Base-by-base conservation (phyloP, 2,113 vertebrate genomes). In the Gobiocypris rarus region DNA sequence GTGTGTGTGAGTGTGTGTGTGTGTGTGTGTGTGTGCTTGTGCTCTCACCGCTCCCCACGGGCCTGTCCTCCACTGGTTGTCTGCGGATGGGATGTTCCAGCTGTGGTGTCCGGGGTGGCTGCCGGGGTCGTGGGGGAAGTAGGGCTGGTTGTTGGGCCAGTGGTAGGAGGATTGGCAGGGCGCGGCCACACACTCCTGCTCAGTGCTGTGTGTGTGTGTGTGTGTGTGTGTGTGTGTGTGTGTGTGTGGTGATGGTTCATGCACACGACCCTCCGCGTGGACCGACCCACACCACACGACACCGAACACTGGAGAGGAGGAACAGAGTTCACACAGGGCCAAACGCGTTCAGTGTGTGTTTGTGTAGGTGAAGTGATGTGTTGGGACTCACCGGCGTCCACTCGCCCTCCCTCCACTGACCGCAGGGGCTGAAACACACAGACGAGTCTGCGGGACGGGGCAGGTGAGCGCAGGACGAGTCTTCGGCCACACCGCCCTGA, bases 51-150 rank as follows among this genome's bases (percentile, higher is more conserved):
- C 95, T 92, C 98, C 97, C 98, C 98, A 99, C 0, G 97, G 98
- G 88, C 98, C 98, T 1, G 96, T 98, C 92, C 98, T 95, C 98
- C 98, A 99, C 0, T 98, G 97, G 93, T 95, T 95, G 88, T 93
- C 91, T 17, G 91, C 77, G 0, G 95, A 94, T 0, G 94, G 94
- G 63, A 41, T 93, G 28, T 95, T 94, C 93, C 95, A 95, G 85
- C 88, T 93, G 83, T 90, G 93, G 90, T 95, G 95, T n/a, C 96
- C 95, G 19, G 91, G 91, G 82, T 92, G 93, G 86, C 89, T 93
- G 61, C 94, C 92, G 2, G 95, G 93, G 88, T 94, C 90, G 63
- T 91, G 83, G 41, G 95, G 94, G 52, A 95, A 92, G 80, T 95
- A 92, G 31, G 96, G 96, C 85, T 94, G 93, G 75, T 92, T 91